Base-by-base conservation (phyloP, 1,140 invertebrate genomes). In the Bombus affinis region DNA sequence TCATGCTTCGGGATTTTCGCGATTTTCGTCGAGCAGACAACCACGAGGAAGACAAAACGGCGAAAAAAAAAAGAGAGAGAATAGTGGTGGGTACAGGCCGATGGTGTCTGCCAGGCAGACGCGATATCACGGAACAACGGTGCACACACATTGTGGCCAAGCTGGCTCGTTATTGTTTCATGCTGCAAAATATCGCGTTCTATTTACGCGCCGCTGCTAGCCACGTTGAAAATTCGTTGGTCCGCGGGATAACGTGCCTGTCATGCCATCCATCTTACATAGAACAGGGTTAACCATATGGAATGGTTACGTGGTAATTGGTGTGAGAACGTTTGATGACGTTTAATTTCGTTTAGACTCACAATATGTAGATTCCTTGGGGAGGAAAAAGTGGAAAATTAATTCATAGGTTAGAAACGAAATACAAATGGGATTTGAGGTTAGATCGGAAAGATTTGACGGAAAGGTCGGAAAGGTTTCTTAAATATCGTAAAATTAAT, bases 161-260 rank as follows among this genome's bases (percentile, higher is more conserved):
- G 79, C 62, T 39, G 59, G 81, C 73, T 89, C 88, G 88, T 90
- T 89, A 89, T 90, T 90, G 88, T 90, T 90, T 90, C 89, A 90
- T 75, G 85, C n/a, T 44, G 68, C 70, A 85, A 89, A 90, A 90
- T 90, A 90, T 90, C 89, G 85, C 88, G 84, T 90, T 89, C 89
- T 85, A 85, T 90, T 89, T 90, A 89, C 81, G 78, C 65, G 81
- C 68, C 79, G 76, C 42, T 81, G 81, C 82, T 88, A 62, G 80
- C 35, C 74, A 65, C 75, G 82, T 89, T 77, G 75, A 90, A 90
- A 90, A 90, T 87, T 87, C 88, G 89, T 85, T 66, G 81, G 81
- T 57, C 68, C 81, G 35, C 42, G 81, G 85, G 66, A 83, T 89
- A 88, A 70, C 57, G 66, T 66, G 79, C 39, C 35, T 76, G 83